Evolutionary conservation across 2,113 vertebrate genomes (phyloP).

Genomic region (Macaca nemestrina): DNA sequence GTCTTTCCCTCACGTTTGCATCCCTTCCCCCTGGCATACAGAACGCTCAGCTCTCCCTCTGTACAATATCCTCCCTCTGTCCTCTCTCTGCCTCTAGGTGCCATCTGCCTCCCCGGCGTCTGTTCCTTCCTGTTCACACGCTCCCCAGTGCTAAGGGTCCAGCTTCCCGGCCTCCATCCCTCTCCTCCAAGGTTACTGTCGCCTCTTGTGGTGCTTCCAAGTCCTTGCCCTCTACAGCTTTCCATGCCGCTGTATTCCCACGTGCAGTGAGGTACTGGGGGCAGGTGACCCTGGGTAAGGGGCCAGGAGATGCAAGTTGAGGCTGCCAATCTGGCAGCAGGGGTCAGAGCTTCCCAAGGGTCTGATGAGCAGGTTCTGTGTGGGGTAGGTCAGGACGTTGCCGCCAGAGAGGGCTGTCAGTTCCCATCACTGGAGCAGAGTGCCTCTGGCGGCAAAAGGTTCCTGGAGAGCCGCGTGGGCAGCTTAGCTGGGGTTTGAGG

Average conservation of each 20-base stretch:
- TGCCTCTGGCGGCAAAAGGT: neutral
- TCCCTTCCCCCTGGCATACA: neutral
- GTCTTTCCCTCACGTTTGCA: neutral
- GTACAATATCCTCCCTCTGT: neutral
- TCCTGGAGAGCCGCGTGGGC: neutral
- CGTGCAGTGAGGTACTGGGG: neutral
- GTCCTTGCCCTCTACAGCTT: accelerated
- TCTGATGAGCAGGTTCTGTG: neutral
- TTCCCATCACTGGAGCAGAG: neutral
- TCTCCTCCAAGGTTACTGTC: neutral
- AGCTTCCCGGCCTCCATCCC: neutral
- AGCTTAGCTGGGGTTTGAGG: neutral
- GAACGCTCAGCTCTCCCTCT: neutral
- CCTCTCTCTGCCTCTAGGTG: neutral
- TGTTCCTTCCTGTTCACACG: neutral
- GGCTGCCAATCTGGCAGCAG: neutral
- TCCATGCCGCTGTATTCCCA: neutral
- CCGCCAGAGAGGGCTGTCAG: neutral
- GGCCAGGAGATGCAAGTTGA: neutral
- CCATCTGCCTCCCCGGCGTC: neutral
- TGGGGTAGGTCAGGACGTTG: neutral
- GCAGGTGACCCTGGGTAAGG: neutral
- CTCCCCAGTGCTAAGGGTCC: neutral
- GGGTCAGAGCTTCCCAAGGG: neutral
- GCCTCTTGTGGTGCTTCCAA: neutral